Base-by-base conservation (phyloP, 2,888 invertebrate species). In the Callyntrura guangdongensis region DNA sequence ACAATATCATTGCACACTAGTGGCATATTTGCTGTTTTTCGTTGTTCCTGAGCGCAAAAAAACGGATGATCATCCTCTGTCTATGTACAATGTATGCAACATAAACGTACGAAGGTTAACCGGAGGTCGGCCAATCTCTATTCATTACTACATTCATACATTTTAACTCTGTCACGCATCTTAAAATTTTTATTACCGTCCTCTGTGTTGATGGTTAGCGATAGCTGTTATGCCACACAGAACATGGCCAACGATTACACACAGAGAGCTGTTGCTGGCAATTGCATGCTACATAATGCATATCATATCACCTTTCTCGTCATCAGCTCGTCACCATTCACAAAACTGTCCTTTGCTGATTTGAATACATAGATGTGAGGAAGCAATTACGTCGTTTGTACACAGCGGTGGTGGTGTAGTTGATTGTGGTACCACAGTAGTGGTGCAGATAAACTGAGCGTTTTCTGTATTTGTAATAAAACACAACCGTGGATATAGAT, bases 111-210 rank as follows among this genome's bases (percentile, higher is more conserved):
- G 87, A 87, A 87, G 87, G 87, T 87, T 87, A 87, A 49, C 69
- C 82, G 87, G 87, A 87, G 87, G 87, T 87, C 87, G 87, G 53
- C 59, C 69, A 69, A 72, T 72, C 82, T 81, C 82, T 69, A 49
- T 72, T 81, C 59, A 87, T 81, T 36, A 49, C 67, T 36, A 49
- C 67, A 59, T 74, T 47, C 83, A 86, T 64, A 74, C 77, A 79
- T 27, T 84, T 82, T 84, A 84, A 77, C 89, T 77, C 64, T 89
- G 89, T 89, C 89, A 89, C 89, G 77, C 77, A 77, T 77, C 77
- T 77, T 77, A 25, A 77, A 77, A 77, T 14, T 53, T 22, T 77
- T 77, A 77, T 77, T 53, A 77, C 77, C 25, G 27, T 56, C 14
- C 77, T 77, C 77, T 49, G 22, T 56, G 25, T 8, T 77, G 22